Conservation (phyloP, 2,797 vertebrate species). For the Heteromormyrus szaboi region DNA sequence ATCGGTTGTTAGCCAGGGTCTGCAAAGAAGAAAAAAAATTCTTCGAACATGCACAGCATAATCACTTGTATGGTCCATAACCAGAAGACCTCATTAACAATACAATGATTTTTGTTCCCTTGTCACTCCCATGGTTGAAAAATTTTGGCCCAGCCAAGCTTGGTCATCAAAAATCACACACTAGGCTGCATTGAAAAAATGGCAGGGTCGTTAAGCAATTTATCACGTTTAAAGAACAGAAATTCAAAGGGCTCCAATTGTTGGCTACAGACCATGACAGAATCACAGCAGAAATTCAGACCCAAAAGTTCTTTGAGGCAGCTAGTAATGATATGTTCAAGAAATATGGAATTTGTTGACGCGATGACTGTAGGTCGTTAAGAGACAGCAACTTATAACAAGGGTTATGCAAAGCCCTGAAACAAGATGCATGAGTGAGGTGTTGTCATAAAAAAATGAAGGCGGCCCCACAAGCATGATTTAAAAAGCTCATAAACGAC, state of each 20-base stretch:
- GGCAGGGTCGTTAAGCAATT: neutral
- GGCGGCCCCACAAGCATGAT: neutral
- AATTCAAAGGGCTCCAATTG: neutral
- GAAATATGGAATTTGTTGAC: neutral
- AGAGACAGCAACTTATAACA: neutral
- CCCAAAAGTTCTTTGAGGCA: neutral
- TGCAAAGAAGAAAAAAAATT: neutral
- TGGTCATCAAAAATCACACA: conserved; percentile 7
- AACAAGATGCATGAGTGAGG: neutral
- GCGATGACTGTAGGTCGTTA: neutral
- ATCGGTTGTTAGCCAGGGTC: neutral
- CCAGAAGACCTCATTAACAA: neutral
- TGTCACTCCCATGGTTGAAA: neutral
- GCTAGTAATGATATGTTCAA: neutral
- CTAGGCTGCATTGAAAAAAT: neutral
- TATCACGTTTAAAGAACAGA: neutral
- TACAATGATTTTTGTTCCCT: neutral
- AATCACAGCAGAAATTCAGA: neutral
- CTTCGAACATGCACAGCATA: neutral
- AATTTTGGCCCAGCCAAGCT: neutral
- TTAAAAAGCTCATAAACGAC: conserved; percentile 20
- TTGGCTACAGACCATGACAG: neutral
- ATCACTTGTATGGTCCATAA: neutral
- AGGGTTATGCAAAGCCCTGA: neutral
- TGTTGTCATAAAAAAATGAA: neutral